Evolutionary conservation across 2,888 invertebrate species (phyloP).

Genomic region (Lasioglossum calceatum): DNA sequence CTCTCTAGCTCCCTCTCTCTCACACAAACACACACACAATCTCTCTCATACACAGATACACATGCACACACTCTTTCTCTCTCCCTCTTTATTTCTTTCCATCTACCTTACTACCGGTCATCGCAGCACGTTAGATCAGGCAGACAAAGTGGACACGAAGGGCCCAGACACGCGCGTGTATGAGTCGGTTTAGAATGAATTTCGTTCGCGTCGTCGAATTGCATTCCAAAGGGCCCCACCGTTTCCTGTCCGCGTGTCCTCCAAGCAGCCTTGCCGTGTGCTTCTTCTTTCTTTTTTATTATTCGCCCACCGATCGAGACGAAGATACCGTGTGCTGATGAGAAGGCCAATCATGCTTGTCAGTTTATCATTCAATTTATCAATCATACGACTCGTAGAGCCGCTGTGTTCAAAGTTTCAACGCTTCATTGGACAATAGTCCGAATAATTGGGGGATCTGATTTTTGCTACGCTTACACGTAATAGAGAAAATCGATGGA

Average conservation of each 20-base stretch:
- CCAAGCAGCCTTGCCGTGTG: slow-evolving; percentile 78
- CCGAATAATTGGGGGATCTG: background rate
- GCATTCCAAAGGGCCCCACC: slow-evolving; percentile 78
- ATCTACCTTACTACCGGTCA: slow-evolving; percentile 33
- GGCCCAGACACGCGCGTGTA: slow-evolving; percentile 50
- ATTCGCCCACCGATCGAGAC: slow-evolving; percentile 21
- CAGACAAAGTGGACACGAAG: slow-evolving; percentile 50
- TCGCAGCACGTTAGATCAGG: slow-evolving; percentile 48
- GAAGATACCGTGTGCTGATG: slow-evolving; percentile 47
- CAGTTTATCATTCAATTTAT: slow-evolving; percentile 57
- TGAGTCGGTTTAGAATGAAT: slow-evolving; percentile 72
- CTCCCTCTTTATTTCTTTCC: background rate
- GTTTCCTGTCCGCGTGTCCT: slow-evolving; percentile 78
- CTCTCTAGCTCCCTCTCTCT: slow-evolving; percentile 14
- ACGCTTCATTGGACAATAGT: slow-evolving; percentile 3
- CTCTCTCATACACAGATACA: background rate
- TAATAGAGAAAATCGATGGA: background rate
- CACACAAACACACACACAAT: background rate
- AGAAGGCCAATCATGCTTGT: slow-evolving; percentile 44
- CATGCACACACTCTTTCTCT: background rate
- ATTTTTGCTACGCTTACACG: background rate
- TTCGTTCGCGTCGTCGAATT: slow-evolving; percentile 78
- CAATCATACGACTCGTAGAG: slow-evolving; percentile 18
- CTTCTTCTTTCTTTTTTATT: slow-evolving; percentile 11
- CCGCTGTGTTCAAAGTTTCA: background rate